These are phyloP conservation scores for Epizoanthus rinbou DNA, from an alignment of 92 coral and sea anemone genomes.

Conservation along the genomic window DNA sequence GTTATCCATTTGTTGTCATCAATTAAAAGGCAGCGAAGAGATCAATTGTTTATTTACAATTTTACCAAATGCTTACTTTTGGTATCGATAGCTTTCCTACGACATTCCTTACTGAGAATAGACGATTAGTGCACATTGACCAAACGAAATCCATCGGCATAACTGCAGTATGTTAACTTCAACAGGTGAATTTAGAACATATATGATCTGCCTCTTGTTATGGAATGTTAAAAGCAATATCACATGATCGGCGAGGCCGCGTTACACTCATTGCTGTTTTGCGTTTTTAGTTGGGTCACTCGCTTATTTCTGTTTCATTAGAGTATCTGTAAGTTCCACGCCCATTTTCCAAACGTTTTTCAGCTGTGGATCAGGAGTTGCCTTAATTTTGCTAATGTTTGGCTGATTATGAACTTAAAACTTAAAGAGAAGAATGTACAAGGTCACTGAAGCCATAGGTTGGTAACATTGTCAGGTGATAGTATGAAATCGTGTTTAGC, in stretches of 20 bases:
- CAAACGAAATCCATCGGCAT: constrained; percentile 6
- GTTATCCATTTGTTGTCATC: neutral
- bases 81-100: too few species aligned
- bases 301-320: constrained; percentile 19
- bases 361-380: neutral
- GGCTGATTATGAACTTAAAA: neutral
- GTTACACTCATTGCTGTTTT: neutral
- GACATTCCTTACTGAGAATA: neutral
- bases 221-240: constrained; percentile 38
- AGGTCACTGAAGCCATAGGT: constrained; percentile 12
- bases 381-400: neutral
- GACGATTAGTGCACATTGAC: neutral
- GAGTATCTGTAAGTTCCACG: constrained; percentile 39
- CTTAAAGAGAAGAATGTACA: constrained; percentile 9
- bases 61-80: neutral
- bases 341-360: neutral
- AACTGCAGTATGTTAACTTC: neutral
- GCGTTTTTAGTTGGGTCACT: neutral
- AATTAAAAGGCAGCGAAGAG: neutral
- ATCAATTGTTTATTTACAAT: neutral
- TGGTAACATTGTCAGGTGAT: neutral
- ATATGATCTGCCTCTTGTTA: neutral
- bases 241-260: neutral
- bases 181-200: neutral
- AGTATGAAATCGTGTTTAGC: neutral